Evolutionary conservation across 2,888 invertebrate genomes (phyloP).

Genomic region (Epinotia ramella): DNA sequence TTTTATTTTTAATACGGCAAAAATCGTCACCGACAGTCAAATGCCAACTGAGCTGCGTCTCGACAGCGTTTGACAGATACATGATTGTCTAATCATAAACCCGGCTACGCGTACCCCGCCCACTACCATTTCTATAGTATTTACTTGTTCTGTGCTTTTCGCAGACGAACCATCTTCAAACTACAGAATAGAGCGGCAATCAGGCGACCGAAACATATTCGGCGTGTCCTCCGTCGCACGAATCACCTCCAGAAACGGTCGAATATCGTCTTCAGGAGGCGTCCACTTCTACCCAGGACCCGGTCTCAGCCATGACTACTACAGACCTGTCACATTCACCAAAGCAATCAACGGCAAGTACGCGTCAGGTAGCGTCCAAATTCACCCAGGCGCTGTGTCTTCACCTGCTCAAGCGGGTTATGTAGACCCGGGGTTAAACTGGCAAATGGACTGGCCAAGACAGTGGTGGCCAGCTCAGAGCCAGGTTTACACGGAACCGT

Average conservation of each 20-base stretch:
- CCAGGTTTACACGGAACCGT: conserved; percentile 48
- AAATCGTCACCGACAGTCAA: no score
- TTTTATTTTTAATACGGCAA: no score
- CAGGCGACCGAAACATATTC: conserved; percentile 46
- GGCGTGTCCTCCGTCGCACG: conserved; percentile 68
- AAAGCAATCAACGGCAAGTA: conserved; percentile 61
- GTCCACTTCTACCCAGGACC: conserved; percentile 61
- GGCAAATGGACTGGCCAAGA: conserved; percentile 19
- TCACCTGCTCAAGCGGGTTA: conserved; percentile 60
- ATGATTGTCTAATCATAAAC: no score
- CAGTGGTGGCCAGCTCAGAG: conserved; percentile 28
- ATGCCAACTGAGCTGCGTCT: no score
- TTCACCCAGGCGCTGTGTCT: conserved; percentile 65
- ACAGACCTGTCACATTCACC: conserved; percentile 57
- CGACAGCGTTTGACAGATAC: no score
- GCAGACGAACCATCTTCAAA: conserved; percentile 47
- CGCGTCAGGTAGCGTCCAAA: conserved; percentile 60
- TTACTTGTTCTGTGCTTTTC: no score
- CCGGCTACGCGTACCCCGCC: no score
- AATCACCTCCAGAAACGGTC: conserved; percentile 65
- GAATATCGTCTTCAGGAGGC: conserved; percentile 64
- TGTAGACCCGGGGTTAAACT: conserved; percentile 45
- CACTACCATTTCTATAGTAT: no score
- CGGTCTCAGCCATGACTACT: conserved; percentile 32
- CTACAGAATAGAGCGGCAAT: conserved; percentile 44